Evolutionary conservation across 2,113 vertebrate species (phyloP).

Genomic region (Nestor notabilis): DNA sequence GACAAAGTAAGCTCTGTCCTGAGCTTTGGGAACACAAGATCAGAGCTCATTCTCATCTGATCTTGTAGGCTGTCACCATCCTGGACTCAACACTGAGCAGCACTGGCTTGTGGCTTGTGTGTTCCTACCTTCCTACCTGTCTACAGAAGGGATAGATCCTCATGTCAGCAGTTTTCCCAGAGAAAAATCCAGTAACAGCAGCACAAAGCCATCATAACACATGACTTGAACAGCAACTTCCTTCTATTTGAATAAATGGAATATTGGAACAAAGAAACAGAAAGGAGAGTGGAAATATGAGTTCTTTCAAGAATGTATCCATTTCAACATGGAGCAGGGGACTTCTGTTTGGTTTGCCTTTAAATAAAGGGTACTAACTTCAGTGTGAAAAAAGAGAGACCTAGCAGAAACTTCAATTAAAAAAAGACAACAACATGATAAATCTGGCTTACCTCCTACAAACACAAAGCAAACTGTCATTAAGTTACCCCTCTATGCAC

Average conservation of each 20-base stretch:
- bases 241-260: not conserved
- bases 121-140: not conserved
- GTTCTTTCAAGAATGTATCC: not conserved
- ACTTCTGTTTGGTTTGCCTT: not conserved
- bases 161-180: not conserved
- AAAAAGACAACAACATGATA: not conserved
- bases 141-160: not conserved
- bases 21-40: not conserved
- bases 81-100: not conserved
- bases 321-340: not conserved
- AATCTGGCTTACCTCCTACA: conserved; percentile 37
- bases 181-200: not conserved
- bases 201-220: not conserved
- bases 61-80: not conserved
- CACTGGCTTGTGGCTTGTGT: not conserved
- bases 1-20: not conserved
- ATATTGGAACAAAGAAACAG: not conserved
- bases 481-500: not conserved
- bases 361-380: not conserved
- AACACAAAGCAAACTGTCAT: conserved; percentile 47
- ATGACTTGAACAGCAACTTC: not conserved
- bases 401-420: not conserved
- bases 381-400: not conserved
- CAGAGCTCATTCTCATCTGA: not conserved
- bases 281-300: not conserved